phyloP scores from a whole-genome alignment of 2,113 vertebrate species.

The Suncus etruscus region DNA sequence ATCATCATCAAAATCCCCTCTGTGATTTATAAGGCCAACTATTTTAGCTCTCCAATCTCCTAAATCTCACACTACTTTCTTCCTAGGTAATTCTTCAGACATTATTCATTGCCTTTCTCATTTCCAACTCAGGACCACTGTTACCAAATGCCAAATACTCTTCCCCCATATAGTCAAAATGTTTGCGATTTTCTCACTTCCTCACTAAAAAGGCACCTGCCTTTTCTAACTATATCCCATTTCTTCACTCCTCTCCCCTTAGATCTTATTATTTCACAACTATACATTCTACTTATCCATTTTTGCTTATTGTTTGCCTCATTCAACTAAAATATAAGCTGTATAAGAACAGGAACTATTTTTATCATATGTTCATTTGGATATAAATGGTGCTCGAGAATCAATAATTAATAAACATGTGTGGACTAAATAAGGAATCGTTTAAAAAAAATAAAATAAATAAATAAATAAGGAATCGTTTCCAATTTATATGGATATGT shows the following conservation, averaged over 20 bases:
- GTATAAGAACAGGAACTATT: background rate
- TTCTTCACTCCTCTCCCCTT: conserved; percentile 32
- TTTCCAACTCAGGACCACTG: background rate
- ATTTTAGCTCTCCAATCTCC: background rate
- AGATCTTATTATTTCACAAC: conserved; percentile 34
- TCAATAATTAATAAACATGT: conserved; percentile 25
- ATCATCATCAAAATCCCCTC: background rate
- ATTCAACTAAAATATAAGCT: background rate
- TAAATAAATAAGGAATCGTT: background rate
- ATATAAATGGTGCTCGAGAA: background rate
- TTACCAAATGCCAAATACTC: background rate
- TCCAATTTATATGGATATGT: background rate
- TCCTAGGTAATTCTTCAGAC: background rate
- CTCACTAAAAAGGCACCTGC: background rate
- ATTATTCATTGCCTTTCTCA: background rate
- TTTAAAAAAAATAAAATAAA: too few species aligned
- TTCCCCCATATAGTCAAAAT: background rate
- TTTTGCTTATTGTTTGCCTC: conserved; percentile 17
- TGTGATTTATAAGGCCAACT: background rate
- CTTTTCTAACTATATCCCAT: background rate
- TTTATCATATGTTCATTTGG: conserved; percentile 33
- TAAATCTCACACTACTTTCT: background rate
- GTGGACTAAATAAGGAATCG: background rate
- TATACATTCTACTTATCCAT: background rate
- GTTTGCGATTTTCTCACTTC: background rate